Evolutionary conservation across 2,797 vertebrate genomes (phyloP), one percentile per base, ranked within the genome.

Genomic region (Rhodeus uyekii): DNA sequence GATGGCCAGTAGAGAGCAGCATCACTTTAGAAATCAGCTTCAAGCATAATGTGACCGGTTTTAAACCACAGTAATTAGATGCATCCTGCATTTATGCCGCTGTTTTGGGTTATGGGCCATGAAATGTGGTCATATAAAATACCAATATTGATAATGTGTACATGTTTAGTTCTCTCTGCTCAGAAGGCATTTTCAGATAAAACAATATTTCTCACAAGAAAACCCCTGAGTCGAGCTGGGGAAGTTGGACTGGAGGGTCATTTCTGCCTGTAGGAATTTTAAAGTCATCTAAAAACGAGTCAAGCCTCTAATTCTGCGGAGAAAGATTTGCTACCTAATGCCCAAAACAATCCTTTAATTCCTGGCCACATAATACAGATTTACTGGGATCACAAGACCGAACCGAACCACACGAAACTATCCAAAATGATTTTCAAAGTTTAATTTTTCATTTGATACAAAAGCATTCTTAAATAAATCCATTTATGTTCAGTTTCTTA

Each of bases 391-490:
- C 80, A 81, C 80, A 53, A 65, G 80, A n/a, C n/a, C n/a, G n/a
- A n/a, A n/a, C n/a, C n/a, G n/a, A n/a, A n/a, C n/a, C n/a, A n/a
- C n/a, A n/a, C n/a, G n/a, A n/a, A n/a, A n/a, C n/a, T n/a, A n/a
- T 1, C n/a, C 12, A 46, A 36, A 55, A 83, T 87, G 83, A 84
- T 94, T 93, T 92, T 88, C 89, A 92, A 93, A 91, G 91, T 92
- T 91, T 92, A 92, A 94, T 94, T 91, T 86, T 86, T 92, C 89
- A 91, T 93, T 89, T 93, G 91, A 94, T 95, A 95, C 94, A 95
- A 95, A 95, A 95, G 88, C 88, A 81, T 91, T 90, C 86, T 95
- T 95, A 95, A 95, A 95, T 95, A 94, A 92, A 90, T 89, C 89
- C 87, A 58, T 92, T 92, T 92, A 88, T 89, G 22, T 65, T 78